Evolutionary conservation across 2,113 vertebrate genomes (phyloP).

Genomic region (Boleophthalmus pectinirostris): DNA sequence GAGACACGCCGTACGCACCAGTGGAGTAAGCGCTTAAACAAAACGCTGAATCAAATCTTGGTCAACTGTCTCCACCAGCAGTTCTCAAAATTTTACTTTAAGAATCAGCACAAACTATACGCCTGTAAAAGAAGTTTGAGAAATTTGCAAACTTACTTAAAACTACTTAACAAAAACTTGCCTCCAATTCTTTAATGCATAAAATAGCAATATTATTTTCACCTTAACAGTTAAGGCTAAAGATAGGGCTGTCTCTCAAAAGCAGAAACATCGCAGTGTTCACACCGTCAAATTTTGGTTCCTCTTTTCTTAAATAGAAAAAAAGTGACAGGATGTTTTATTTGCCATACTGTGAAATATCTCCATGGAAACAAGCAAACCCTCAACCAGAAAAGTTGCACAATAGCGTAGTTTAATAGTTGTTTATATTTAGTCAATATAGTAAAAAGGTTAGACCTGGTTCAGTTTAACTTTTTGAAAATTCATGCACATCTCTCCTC

Average conservation of each 20-base stretch:
- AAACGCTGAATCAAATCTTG: background rate
- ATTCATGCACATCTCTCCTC: background rate
- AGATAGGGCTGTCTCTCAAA: background rate
- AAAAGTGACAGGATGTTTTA: background rate
- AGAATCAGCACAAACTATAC: constrained; percentile 1
- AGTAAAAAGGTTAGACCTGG: no score
- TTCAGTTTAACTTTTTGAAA: background rate
- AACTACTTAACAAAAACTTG: no score
- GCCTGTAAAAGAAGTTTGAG: background rate
- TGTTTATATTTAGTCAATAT: background rate
- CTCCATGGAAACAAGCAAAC: no score
- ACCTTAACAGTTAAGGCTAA: no score
- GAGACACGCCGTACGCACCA: background rate
- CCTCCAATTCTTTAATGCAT: no score
- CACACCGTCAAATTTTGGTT: background rate
- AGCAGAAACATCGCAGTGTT: background rate
- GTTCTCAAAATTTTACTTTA: background rate
- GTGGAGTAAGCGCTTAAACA: background rate
- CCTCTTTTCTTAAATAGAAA: background rate
- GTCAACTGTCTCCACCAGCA: background rate
- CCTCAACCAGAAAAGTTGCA: no score
- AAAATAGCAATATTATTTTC: no score
- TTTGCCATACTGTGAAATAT: background rate
- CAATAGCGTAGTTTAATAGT: no score
- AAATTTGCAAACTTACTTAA: no score